phyloP scores from a whole-genome alignment of 2,888 invertebrate species.

The Drosophila siamana region DNA sequence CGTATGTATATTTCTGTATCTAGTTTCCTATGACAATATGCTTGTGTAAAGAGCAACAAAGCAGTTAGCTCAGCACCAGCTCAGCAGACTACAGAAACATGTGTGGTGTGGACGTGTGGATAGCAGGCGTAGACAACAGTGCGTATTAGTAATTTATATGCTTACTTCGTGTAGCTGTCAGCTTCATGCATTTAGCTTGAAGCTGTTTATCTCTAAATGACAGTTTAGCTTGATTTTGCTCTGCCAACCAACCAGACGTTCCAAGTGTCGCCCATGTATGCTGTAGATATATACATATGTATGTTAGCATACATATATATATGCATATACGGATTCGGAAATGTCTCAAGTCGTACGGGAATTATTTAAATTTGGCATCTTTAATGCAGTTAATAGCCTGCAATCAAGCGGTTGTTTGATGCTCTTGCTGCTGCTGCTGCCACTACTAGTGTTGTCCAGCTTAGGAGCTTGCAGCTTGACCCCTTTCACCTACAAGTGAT shows the following conservation, averaged over 20 bases:
- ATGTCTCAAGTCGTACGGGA: constrained; percentile 72
- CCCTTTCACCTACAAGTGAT: constrained; percentile 30
- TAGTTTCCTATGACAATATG: constrained; percentile 8
- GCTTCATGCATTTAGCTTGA: constrained; percentile 53
- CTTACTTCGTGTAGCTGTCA: constrained; percentile 44
- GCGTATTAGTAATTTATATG: constrained; percentile 77
- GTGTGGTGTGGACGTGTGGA: constrained; percentile 39
- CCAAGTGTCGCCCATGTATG: constrained; percentile 14
- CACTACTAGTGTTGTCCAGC: constrained; percentile 3
- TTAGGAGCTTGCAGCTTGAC: constrained; percentile 2
- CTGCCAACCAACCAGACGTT: constrained; percentile 16
- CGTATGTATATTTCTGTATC: constrained; percentile 1
- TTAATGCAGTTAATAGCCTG: constrained; percentile 81
- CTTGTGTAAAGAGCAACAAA: constrained; percentile 28
- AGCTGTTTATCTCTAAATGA: constrained; percentile 72
- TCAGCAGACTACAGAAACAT: not conserved
- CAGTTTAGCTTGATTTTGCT: constrained; percentile 68
- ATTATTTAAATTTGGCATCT: constrained; percentile 76
- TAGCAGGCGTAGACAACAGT: constrained; percentile 56
- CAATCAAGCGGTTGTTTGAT: constrained; percentile 69
- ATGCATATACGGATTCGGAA: constrained; percentile 18
- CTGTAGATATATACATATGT: not conserved
- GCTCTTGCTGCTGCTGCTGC: constrained; percentile 17
- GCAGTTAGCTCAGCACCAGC: not conserved
- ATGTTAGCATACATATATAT: not conserved